Evolutionary conservation across 2,113 vertebrate genomes (phyloP).

Genomic region (Noturus placidus): DNA sequence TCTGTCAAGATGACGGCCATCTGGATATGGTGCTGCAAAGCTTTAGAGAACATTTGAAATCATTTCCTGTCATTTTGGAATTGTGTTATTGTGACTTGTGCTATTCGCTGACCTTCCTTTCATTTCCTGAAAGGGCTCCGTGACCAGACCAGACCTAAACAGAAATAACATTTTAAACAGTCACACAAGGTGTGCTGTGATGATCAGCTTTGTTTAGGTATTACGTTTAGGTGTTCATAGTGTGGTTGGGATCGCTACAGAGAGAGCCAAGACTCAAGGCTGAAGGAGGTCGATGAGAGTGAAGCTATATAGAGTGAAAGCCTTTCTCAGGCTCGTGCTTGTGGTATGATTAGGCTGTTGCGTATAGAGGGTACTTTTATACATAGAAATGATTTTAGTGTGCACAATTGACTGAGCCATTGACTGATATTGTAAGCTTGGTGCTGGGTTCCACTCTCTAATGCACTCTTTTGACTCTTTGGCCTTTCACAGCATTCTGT

Average conservation of each 20-base stretch:
- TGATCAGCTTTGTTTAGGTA: neutral
- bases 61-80: slow-evolving; percentile 38
- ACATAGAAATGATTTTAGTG: neutral
- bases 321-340: neutral
- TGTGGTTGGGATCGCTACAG: neutral
- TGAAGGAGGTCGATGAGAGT: neutral
- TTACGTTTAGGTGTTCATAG: neutral
- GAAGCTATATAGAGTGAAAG: neutral
- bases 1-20: slow-evolving; percentile 67
- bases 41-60: slow-evolving; percentile 36
- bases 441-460: neutral
- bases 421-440: neutral
- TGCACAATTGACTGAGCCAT: neutral
- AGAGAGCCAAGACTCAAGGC: neutral
- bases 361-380: neutral
- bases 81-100: neutral
- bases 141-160: neutral
- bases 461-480: neutral
- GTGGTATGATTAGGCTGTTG: slow-evolving; percentile 9
- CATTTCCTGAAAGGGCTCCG: neutral
- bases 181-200: neutral
- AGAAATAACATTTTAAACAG: neutral
- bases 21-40: slow-evolving; percentile 55
- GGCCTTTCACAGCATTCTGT: neutral
- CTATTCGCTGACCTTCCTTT: neutral